Evolutionary conservation across 2,797 vertebrate genomes (phyloP).

Genomic region (Rhyacichthys aspro): DNA sequence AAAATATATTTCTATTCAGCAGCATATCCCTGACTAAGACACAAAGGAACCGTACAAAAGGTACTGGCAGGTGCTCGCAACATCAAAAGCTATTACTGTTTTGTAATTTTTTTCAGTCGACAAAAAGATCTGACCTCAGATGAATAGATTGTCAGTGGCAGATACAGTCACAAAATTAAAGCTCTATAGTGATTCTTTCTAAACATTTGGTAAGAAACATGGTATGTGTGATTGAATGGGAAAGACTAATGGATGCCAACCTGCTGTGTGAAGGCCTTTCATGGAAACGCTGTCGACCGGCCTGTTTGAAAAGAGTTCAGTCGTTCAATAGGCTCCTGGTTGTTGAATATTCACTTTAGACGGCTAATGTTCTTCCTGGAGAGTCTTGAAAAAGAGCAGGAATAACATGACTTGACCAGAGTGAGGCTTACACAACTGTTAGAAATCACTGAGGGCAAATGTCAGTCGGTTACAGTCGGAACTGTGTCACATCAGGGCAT

Average conservation of each 20-base stretch:
- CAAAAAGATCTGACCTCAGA: neutral
- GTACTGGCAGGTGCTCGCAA: neutral
- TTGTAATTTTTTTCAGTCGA: neutral
- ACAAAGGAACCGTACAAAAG: neutral
- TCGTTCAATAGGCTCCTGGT: neutral
- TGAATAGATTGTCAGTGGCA: neutral
- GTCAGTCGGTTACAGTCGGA: no score
- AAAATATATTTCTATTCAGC: no score
- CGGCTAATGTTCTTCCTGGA: no score
- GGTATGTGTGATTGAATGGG: no score
- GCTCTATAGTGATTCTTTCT: no score
- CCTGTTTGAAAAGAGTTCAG: neutral
- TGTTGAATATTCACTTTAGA: neutral
- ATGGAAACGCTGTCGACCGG: neutral
- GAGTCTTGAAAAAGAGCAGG: neutral
- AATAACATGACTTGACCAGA: no score
- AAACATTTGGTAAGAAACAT: no score
- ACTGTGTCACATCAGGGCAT: no score
- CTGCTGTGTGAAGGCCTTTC: neutral
- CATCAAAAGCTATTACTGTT: constrained; percentile 8
- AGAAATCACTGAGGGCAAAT: no score
- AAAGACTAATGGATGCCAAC: no score
- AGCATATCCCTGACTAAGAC: no score
- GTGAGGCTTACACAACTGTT: neutral
- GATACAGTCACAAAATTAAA: no score